Base-by-base conservation (phyloP, 2,113 vertebrate genomes). In the Coturnix japonica region DNA sequence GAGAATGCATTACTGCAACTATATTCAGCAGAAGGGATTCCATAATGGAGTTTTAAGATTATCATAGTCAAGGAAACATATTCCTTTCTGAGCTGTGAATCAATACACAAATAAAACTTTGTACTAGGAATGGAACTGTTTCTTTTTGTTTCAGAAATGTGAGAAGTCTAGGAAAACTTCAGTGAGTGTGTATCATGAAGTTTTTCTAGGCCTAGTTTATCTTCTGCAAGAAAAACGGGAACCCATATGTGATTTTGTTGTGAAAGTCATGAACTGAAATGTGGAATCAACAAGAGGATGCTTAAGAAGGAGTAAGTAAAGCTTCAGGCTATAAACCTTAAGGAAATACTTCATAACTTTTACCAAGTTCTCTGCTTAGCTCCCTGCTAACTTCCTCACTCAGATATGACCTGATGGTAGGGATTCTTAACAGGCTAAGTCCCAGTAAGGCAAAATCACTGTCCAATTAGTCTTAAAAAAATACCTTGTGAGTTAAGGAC, bases 121-220 rank as follows among this genome's bases (percentile, higher is more conserved):
- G 11, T 13, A 9, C 22, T 54, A 44, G 23, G 22, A 79, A 4
- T 14, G 4, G 19, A 66, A 72, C 5, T 66, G 28, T 63, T 76
- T 65, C 18, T 77, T 91, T 77, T 31, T 43, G 3, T 31, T 65
- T 79, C 44, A 77, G 17, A 79, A 56, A 73, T 61, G 13, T 81
- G 17, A 54, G 59, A 90, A 88, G 26, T 39, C 37, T 64, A 39
- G 17, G 31, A 71, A 71, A 87, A 56, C 4, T 57, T 60, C 8
- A 41, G 13, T 33, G 31, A 89, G 10, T 26, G 4, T 2, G 7
- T 1, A 6, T 3, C 0, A 2, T 6, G 23, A 57, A 33, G 11
- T 1, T 84, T 73, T 91, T 51, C 54, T 54, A 66, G 49, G 63
- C 11, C 8, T 11, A 33, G 19, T 37, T 86, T 86, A 5, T 60